Evolutionary conservation across 2,113 vertebrate genomes (phyloP).

Genomic region (Regulus satrapa): DNA sequence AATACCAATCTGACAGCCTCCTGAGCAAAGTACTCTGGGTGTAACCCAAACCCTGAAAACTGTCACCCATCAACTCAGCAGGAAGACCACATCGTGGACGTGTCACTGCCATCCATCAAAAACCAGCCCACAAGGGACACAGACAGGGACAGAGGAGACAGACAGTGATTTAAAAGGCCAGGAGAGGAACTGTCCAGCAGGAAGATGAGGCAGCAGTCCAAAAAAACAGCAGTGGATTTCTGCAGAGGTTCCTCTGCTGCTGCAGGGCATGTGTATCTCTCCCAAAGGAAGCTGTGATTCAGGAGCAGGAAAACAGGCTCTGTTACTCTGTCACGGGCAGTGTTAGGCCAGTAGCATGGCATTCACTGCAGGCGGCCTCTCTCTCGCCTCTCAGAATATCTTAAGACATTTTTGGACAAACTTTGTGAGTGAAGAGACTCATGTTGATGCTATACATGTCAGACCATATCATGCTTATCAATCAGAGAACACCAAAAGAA

Average conservation of each 20-base stretch:
- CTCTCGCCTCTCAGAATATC: not conserved
- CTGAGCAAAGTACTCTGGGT: not conserved
- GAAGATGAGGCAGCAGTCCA: not conserved
- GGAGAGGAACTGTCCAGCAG: not conserved
- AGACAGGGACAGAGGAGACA: not conserved
- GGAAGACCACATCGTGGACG: accelerated
- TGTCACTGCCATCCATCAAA: not conserved
- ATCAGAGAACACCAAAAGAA: not conserved
- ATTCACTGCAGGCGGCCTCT: not conserved
- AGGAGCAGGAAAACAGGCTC: not conserved
- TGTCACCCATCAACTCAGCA: not conserved
- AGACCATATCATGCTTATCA: not conserved
- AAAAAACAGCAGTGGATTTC: not conserved
- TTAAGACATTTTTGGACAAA: not conserved
- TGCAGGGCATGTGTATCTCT: not conserved
- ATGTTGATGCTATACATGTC: not conserved
- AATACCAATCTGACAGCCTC: not conserved
- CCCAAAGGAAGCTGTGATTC: not conserved
- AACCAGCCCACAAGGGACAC: not conserved
- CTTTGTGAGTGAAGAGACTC: not conserved
- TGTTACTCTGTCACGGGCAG: not conserved
- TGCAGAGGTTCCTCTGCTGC: not conserved
- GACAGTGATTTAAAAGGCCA: not conserved
- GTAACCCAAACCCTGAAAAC: not conserved
- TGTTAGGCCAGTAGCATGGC: not conserved